Evolutionary conservation across 2,797 vertebrate species (phyloP), one percentile per base, ranked within the genome.

Genomic region (Syngnathus rostellatus): DNA sequence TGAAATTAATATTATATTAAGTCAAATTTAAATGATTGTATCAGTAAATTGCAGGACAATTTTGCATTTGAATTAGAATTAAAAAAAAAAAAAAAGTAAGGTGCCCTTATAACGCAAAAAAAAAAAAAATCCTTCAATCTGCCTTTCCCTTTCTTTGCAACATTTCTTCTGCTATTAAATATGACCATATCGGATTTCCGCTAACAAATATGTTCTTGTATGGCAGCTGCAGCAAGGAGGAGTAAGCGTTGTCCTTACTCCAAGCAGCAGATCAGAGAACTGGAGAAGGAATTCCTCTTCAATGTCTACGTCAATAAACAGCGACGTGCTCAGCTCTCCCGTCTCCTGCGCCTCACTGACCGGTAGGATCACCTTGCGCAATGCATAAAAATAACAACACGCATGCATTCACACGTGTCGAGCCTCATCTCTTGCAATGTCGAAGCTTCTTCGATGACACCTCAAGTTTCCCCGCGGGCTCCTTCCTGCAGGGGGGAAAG

Each of bases 231-330:
- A 39, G 63, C 68, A 69, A 55, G 25, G 58, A 70, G 16, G 25
- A 79, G 94, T 82, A 98, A 96, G 90, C 93, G 95, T 69, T 96
- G 95, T 81, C 95, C 95, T 65, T 97, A 97, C 72, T 94, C 95
- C 89, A 96, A 94, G 82, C 93, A 94, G 85, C 95, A 98, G 91
- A 95, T 94, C 89, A 85, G 93, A 88, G 94, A 97, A 93, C 94
- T 97, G 90, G 95, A 98, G 88, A 94, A 93, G 83, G 95, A 95
- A 82, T 97, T 97, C 87, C 93, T 95, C 67, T 94, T 93, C 90
- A 96, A 94, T 90, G 91, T 97, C 89, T 97, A 98, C 91, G 93
- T 98, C 90, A 96, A 92, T 91, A 94, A 93, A 86, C 95, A 96
- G 92, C 91, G 94, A 90, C 94, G 95, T 81, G 84, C 94, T 92